phyloP scores from a whole-genome alignment of 2,888 invertebrate genomes.

The Scaptomyza polygonia region DNA sequence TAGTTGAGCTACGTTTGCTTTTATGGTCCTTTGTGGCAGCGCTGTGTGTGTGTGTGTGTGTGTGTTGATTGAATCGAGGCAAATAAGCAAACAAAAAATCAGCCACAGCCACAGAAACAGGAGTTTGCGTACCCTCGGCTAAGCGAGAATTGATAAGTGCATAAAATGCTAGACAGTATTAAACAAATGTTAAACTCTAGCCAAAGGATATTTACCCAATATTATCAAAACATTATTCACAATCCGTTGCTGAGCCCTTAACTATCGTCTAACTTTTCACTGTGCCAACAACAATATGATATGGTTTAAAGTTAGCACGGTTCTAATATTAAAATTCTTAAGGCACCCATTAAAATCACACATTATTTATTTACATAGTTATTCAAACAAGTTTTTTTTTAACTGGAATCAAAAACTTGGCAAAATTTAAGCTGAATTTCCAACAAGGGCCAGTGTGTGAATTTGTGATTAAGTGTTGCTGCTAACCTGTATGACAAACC shows the following conservation, averaged over 20 bases:
- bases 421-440: neutral
- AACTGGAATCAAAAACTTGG: no score
- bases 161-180: slow-evolving; percentile 46
- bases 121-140: slow-evolving; percentile 26
- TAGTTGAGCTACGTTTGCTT: slow-evolving; percentile 54
- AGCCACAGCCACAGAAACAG: slow-evolving; percentile 42
- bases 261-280: neutral
- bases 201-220: slow-evolving; percentile 48
- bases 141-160: slow-evolving; percentile 70
- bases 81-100: slow-evolving; percentile 76
- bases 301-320: no score
- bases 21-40: slow-evolving; percentile 51
- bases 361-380: no score
- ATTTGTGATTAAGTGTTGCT: slow-evolving; percentile 45
- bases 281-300: no score
- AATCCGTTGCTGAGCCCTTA: neutral
- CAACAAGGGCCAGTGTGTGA: slow-evolving; percentile 18
- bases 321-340: no score
- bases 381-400: no score
- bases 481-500: slow-evolving; percentile 39
- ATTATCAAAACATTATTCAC: slow-evolving; percentile 42
- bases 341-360: no score
- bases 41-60: slow-evolving; percentile 32
- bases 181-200: slow-evolving; percentile 28
- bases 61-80: slow-evolving; percentile 73